These are phyloP conservation scores for Watsonalla cultraria DNA, from an alignment of 2,888 invertebrate species.

Conservation along the genomic window DNA sequence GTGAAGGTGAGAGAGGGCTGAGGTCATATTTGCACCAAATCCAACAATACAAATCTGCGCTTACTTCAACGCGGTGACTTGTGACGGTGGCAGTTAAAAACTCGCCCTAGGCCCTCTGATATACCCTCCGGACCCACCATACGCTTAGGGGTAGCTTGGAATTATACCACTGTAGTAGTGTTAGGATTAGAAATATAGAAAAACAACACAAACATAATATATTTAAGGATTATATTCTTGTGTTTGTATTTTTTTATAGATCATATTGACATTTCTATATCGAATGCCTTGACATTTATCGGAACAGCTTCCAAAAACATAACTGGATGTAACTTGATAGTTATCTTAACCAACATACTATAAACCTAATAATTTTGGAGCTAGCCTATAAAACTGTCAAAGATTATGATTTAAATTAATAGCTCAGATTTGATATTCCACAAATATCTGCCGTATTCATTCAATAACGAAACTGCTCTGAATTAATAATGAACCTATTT, in stretches of 20 bases:
- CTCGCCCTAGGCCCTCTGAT: too few relatives aligned
- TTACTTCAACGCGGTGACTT: too few relatives aligned
- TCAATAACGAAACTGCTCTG: constrained; percentile 30
- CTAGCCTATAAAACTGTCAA: background rate
- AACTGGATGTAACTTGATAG: background rate
- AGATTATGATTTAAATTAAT: background rate
- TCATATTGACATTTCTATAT: too few relatives aligned
- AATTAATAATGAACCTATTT: constrained; percentile 47
- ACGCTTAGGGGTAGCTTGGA: too few relatives aligned
- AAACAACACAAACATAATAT: too few relatives aligned
- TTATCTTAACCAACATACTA: background rate
- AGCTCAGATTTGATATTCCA: constrained; percentile 1
- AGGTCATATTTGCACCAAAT: background rate
- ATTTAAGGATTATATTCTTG: too few relatives aligned
- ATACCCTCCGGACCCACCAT: too few relatives aligned
- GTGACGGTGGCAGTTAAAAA: too few relatives aligned
- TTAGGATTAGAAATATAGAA: too few relatives aligned
- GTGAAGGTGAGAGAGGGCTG: constrained; percentile 18
- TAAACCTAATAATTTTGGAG: background rate
- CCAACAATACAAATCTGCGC: too few relatives aligned
- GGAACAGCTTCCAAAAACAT: background rate
- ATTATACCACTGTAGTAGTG: too few relatives aligned
- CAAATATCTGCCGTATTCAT: constrained; percentile 22
- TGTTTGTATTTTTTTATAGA: too few relatives aligned
- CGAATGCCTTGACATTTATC: background rate